Percentiles rank a stretch among this genome's conserved stretches.
phyloP scores from a whole-genome alignment of 92 coral and sea anemone species.

The Paragorgia papillata region DNA sequence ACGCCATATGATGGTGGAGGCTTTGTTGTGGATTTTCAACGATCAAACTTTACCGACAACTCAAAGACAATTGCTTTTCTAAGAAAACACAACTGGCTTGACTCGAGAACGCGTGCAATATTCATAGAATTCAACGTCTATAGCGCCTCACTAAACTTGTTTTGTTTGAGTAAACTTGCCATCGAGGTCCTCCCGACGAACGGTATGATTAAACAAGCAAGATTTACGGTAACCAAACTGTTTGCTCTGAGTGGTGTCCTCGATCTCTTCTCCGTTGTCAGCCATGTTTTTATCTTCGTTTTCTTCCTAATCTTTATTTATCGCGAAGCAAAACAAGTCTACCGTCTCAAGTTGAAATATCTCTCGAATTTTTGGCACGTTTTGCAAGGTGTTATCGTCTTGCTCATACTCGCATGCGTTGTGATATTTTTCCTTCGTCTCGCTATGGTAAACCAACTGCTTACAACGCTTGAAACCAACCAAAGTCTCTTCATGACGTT shows the following conservation, averaged over 20 bases:
- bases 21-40: slow-evolving; percentile 68
- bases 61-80: slow-evolving; percentile 65
- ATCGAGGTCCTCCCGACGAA: slow-evolving; percentile 82
- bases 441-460: slow-evolving; percentile 65
- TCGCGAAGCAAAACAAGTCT: slow-evolving; percentile 84
- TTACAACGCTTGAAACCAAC: slow-evolving; percentile 57
- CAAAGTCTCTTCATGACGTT: slow-evolving; percentile 74
- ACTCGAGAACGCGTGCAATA: slow-evolving; percentile 79
- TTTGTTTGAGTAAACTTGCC: slow-evolving; percentile 77
- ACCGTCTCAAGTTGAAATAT: slow-evolving; percentile 68
- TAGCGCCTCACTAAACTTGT: slow-evolving; percentile 78
- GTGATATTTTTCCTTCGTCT: slow-evolving; percentile 81
- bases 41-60: slow-evolving; percentile 65
- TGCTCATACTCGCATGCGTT: slow-evolving; percentile 70
- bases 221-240: slow-evolving; percentile 68
- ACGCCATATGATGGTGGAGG: slow-evolving; percentile 78
- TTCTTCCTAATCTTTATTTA: slow-evolving; percentile 82
- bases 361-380: slow-evolving; percentile 86
- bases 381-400: slow-evolving; percentile 70
- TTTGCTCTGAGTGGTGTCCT: slow-evolving; percentile 91
- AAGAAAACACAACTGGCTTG: slow-evolving; percentile 76
- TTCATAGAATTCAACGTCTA: slow-evolving; percentile 71
- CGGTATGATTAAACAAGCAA: slow-evolving; percentile 41
- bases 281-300: slow-evolving; percentile 73
- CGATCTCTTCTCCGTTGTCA: slow-evolving; percentile 68